These are phyloP conservation scores for Cuculus canorus DNA, from an alignment of 2,797 vertebrate species.

Conservation along the genomic window DNA sequence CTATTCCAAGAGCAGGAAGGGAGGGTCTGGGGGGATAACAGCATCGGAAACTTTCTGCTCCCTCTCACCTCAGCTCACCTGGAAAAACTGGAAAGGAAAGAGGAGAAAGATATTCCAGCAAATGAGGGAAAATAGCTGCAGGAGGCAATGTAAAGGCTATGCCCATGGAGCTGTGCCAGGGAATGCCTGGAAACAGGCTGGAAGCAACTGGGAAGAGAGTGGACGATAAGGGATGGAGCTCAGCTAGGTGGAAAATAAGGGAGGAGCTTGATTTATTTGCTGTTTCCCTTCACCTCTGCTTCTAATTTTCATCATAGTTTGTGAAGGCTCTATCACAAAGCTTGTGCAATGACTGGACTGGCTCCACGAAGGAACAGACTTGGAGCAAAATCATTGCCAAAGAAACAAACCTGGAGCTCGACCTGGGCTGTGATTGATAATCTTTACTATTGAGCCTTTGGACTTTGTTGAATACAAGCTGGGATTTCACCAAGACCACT, in stretches of 20 bases:
- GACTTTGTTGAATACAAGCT: background rate
- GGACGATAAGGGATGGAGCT: background rate
- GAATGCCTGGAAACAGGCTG: background rate
- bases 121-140: background rate
- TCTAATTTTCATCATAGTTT: background rate
- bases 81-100: background rate
- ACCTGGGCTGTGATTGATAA: background rate
- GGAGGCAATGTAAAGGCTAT: background rate
- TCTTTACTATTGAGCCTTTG: rapidly evolving
- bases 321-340: background rate
- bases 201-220: background rate
- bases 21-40: background rate
- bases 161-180: background rate
- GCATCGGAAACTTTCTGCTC: background rate
- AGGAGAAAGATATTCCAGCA: background rate
- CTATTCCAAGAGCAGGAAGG: background rate
- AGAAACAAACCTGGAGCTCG: background rate
- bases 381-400: background rate
- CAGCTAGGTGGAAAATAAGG: background rate
- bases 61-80: background rate
- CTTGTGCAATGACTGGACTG: background rate
- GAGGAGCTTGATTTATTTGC: background rate
- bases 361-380: background rate
- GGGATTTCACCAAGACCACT: background rate
- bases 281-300: background rate